Evolutionary conservation across 2,888 invertebrate species (phyloP).

Genomic region (Dermolepida albohirtum): DNA sequence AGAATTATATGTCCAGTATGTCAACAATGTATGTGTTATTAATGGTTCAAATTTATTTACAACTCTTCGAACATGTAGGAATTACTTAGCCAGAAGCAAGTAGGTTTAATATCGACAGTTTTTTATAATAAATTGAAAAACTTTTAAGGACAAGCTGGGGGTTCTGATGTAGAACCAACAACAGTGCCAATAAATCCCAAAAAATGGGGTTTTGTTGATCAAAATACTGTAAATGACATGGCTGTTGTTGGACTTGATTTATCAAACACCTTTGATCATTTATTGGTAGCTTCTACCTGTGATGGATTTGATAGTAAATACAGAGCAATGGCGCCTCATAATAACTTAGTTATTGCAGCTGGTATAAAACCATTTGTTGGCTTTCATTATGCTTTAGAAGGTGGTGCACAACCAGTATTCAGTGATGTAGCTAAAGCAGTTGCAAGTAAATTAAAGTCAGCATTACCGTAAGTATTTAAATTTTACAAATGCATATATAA

Average conservation of each 20-base stretch:
- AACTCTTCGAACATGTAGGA: slow-evolving; percentile 81
- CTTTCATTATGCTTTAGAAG: slow-evolving; percentile 92
- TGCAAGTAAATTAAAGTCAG: slow-evolving; percentile 86
- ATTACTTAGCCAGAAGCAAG: slow-evolving; percentile 82
- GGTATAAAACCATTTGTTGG: slow-evolving; percentile 88
- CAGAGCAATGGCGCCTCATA: slow-evolving; percentile 80
- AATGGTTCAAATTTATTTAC: slow-evolving; percentile 84
- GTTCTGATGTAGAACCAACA: slow-evolving; percentile 17
- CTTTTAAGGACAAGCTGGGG: slow-evolving; percentile 34
- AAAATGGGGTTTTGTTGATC: slow-evolving; percentile 89
- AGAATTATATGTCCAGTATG: slow-evolving; percentile 82
- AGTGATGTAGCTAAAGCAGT: slow-evolving; percentile 94
- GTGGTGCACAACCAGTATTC: slow-evolving; percentile 79
- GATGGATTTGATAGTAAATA: slow-evolving; percentile 80
- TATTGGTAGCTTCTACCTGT: slow-evolving; percentile 82
- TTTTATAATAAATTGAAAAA: neutral
- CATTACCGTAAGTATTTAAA: slow-evolving; percentile 75
- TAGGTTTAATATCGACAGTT: slow-evolving; percentile 1
- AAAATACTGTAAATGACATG: slow-evolving; percentile 80
- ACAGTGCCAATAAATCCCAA: slow-evolving; percentile 74
- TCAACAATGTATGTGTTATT: slow-evolving; percentile 77
- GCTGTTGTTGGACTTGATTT: slow-evolving; percentile 79
- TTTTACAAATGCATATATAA: slow-evolving; percentile 3
- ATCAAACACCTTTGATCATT: slow-evolving; percentile 86
- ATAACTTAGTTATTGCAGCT: slow-evolving; percentile 79